Conservation (phyloP, 2,113 vertebrate genomes). For the Aldabrachelys gigantea region DNA sequence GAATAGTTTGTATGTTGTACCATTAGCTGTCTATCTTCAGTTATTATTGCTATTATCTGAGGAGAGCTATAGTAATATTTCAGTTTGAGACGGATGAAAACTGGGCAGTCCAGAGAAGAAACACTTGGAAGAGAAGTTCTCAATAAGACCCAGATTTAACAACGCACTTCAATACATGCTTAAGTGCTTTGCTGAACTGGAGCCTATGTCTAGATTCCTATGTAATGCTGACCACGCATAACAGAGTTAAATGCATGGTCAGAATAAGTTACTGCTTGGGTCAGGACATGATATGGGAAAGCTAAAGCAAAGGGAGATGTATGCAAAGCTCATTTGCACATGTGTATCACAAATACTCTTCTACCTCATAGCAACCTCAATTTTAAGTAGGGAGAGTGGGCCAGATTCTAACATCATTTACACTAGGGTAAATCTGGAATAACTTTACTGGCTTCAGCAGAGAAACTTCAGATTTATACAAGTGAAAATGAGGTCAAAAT, state of each 20-base stretch:
- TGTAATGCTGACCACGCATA: neutral
- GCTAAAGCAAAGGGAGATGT: neutral
- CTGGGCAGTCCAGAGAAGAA: neutral
- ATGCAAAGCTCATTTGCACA: neutral
- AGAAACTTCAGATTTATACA: neutral
- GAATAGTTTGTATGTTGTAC: neutral
- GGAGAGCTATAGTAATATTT: neutral
- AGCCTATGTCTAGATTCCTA: neutral
- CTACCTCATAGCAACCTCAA: neutral
- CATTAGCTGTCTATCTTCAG: neutral
- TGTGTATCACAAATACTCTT: fast-evolving
- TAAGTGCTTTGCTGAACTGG: neutral
- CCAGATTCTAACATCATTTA: neutral
- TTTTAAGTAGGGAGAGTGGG: neutral
- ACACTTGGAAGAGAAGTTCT: neutral
- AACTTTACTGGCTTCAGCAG: neutral
- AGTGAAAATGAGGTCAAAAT: neutral
- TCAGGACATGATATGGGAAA: neutral
- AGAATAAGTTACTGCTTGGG: neutral
- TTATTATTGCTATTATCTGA: neutral
- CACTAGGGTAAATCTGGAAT: neutral
- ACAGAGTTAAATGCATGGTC: neutral
- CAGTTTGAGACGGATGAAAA: neutral
- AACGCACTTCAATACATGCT: neutral
- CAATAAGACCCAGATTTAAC: neutral